Evolutionary conservation across 2,888 invertebrate species (phyloP).

Genomic region (Altica lythri): DNA sequence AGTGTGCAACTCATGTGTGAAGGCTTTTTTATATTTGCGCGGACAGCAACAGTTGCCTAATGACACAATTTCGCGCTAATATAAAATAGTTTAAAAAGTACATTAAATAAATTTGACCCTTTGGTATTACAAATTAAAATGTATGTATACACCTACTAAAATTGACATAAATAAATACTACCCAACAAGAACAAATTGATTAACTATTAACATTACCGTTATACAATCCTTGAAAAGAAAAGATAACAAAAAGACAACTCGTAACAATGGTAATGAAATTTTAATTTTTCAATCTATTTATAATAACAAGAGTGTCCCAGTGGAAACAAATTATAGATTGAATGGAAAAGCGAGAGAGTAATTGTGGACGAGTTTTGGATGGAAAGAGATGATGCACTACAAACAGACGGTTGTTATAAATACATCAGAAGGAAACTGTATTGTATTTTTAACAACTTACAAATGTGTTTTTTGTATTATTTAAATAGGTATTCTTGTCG

Average conservation of each 20-base stretch:
- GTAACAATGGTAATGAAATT: constrained; percentile 49
- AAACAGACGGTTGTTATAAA: too few species aligned
- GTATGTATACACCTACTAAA: background rate
- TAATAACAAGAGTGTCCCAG: constrained; percentile 41
- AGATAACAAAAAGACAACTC: background rate
- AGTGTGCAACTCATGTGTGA: too few species aligned
- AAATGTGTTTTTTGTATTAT: too few species aligned
- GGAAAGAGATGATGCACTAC: constrained; percentile 43
- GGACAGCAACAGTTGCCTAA: too few species aligned
- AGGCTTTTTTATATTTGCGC: too few species aligned
- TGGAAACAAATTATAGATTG: constrained; percentile 54
- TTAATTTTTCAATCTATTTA: constrained; percentile 47
- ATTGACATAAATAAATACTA: background rate
- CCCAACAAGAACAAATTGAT: background rate
- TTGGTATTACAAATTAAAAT: background rate
- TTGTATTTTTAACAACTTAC: too few species aligned
- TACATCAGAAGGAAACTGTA: too few species aligned
- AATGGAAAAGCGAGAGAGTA: constrained; percentile 36
- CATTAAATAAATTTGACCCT: too few species aligned
- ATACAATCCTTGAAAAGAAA: background rate
- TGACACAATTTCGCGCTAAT: too few species aligned
- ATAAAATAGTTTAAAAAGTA: too few species aligned
- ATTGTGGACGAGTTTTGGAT: constrained; percentile 26
- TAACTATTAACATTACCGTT: background rate
- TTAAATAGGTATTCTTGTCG: too few species aligned